These are phyloP conservation scores for Empidonax alnorum DNA, from an alignment of 2,113 vertebrate genomes.

Conservation along the genomic window DNA sequence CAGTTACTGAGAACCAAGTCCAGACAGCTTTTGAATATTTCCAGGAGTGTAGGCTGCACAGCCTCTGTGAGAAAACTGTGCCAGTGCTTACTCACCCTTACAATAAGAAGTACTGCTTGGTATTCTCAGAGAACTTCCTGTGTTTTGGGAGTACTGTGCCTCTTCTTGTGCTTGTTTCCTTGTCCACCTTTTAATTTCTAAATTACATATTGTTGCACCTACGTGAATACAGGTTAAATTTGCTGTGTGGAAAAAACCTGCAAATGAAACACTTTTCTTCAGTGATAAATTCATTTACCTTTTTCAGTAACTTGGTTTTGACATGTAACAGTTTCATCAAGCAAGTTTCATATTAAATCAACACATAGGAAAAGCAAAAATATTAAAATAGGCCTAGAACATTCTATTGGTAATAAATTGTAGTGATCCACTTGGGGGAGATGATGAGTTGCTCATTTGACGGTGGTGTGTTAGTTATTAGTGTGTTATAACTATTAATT, in stretches of 20 bases:
- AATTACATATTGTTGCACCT: background rate
- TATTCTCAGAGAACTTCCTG: rapidly evolving
- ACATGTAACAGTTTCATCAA: background rate
- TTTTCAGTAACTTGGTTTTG: background rate
- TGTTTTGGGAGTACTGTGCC: background rate
- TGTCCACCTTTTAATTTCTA: background rate
- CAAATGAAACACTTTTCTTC: background rate
- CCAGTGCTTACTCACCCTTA: background rate
- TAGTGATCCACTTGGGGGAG: slow-evolving; percentile 19
- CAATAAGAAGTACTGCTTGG: background rate
- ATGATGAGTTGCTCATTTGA: background rate
- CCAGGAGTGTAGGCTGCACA: background rate
- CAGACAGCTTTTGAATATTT: background rate
- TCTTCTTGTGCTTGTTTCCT: background rate
- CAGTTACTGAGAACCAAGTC: background rate
- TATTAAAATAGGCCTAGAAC: background rate
- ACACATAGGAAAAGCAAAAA: background rate
- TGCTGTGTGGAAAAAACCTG: background rate
- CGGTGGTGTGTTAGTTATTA: background rate
- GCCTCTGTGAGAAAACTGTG: background rate
- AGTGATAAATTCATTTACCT: background rate
- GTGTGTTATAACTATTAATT: background rate
- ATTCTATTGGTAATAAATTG: background rate
- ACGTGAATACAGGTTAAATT: background rate
- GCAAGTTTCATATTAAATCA: background rate